phyloP scores from a whole-genome alignment of 2,113 vertebrate genomes.

The Diadophis punctatus region DNA sequence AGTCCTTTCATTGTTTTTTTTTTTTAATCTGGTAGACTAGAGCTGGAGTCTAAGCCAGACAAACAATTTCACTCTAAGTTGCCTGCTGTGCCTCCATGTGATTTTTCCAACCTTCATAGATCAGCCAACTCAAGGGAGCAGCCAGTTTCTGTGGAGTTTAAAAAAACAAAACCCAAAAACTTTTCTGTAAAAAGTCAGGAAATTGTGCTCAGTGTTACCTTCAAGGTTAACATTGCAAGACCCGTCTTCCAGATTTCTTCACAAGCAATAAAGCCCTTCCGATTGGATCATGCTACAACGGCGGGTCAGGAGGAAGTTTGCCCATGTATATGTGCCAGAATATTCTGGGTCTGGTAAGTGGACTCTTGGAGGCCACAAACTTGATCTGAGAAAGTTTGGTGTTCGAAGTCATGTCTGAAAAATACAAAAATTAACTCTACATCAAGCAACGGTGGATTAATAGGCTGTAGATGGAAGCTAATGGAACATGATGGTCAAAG shows the following conservation, averaged over 20 bases:
- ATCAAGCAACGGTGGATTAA: too few relatives aligned
- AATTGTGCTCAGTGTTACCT: neutral
- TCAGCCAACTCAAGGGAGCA: constrained; percentile 7
- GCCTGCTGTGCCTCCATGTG: neutral
- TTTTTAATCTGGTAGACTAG: neutral
- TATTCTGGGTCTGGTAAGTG: neutral
- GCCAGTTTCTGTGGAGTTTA: neutral
- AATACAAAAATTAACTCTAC: too few relatives aligned
- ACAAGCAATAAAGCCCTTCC: neutral
- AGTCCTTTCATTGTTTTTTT: neutral
- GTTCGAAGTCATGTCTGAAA: too few relatives aligned
- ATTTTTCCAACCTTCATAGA: constrained; percentile 24
- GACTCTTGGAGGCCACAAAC: neutral
- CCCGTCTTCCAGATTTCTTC: neutral
- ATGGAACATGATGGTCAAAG: too few relatives aligned
- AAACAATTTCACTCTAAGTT: neutral
- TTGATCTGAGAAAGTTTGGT: too few relatives aligned
- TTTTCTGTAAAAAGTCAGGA: neutral
- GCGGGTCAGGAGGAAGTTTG: neutral
- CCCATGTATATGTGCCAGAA: neutral
- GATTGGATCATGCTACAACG: neutral
- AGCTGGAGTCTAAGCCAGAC: neutral
- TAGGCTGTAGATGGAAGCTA: too few relatives aligned
- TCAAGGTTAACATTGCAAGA: neutral
- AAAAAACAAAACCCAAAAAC: neutral